Conservation (phyloP, 1,140 invertebrate species). For the Tetragnatha versicolor region DNA sequence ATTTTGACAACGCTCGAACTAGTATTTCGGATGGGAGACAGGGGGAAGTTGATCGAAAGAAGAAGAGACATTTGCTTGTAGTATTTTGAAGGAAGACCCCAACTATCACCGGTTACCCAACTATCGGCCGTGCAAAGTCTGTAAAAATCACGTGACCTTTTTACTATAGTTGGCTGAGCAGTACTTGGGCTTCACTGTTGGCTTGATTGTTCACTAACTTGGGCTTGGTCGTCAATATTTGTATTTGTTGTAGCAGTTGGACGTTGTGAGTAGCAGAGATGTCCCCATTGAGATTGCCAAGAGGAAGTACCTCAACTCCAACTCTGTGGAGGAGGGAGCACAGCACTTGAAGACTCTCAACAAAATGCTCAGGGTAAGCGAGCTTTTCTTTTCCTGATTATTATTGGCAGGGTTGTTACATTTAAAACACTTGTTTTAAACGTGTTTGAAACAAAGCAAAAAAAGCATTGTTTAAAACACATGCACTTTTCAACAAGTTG, state of each 20-base stretch:
- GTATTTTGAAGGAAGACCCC: no score
- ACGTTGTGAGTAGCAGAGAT: constrained; percentile 38
- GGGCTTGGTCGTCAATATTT: not conserved
- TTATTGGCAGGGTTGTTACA: not conserved
- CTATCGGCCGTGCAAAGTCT: no score
- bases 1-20: no score
- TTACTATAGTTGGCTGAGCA: not conserved
- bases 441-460: no score
- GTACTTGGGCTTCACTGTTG: not conserved
- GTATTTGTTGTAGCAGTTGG: not conserved
- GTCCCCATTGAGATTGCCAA: constrained; percentile 32
- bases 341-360: constrained; percentile 15
- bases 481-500: no score
- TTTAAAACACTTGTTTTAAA: not conserved
- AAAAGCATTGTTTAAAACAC: no score
- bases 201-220: not conserved
- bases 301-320: constrained; percentile 19
- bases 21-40: no score
- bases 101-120: no score
- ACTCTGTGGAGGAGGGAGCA: constrained; percentile 10
- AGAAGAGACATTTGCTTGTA: no score
- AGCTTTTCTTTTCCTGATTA: not conserved
- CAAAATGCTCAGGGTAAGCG: constrained; percentile 38
- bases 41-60: no score
- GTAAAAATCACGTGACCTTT: no score